Base-by-base conservation (phyloP, 2,888 invertebrate genomes). In the Bruchidius siliquastri region DNA sequence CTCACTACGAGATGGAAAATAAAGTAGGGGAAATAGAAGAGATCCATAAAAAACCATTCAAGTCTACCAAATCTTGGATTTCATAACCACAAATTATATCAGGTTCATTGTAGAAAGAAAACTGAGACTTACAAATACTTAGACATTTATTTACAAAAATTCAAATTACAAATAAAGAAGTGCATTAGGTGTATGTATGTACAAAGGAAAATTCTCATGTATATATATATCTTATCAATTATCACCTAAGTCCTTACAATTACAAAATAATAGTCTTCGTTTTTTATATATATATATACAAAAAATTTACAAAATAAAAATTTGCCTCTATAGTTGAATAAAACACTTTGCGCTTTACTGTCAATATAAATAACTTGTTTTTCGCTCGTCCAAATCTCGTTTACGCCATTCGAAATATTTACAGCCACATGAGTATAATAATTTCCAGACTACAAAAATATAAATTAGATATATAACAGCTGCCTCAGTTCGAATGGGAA, bases 111-210 rank as follows among this genome's bases (percentile, higher is more conserved):
- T n/a, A n/a, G n/a, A n/a, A n/a, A 26, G 26, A 26, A 26, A 26
- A 49, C 49, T 49, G 6, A 13, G 13, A 13, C 13, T 49, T 49
- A 49, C 49, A 49, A 49, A 49, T 49, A 49, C 49, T 49, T 49
- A 83, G 84, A 85, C 84, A 84, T 85, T 85, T 85, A 85, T 85
- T 85, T 85, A 85, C 85, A 85, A 84, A 80, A 83, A 84, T 84
- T 81, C 83, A 82, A 83, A 81, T 82, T 84, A 85, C 84, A 85
- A 82, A 84, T 84, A 82, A 84, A 49, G 83, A 84, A 83, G 82
- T 81, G 79, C 79, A 79, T 80, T 79, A 80, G 79, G 78, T 81
- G 71, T 80, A 77, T 79, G 73, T 83, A 84, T 84, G 81, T 84
- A 84, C 84, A 84, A 82, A 81, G 80, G 82, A 81, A 82, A 81